Base-by-base conservation (phyloP, 2,113 vertebrate species). In the Lycocorax pyrrhopterus region DNA sequence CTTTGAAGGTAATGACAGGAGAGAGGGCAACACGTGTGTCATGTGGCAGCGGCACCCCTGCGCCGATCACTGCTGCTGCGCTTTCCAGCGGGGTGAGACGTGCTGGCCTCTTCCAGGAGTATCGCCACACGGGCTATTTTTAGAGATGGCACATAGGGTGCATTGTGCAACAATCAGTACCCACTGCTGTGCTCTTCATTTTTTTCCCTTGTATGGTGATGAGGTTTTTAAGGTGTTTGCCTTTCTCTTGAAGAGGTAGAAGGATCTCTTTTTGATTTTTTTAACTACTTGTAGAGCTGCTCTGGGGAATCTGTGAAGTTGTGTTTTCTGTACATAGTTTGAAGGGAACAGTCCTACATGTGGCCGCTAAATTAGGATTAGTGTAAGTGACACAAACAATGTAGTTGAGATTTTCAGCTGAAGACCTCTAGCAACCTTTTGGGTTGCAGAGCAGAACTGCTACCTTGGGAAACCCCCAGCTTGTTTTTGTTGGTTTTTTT, bases 131-230 rank as follows among this genome's bases (percentile, higher is more conserved):
- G 0, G 26, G 60, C 73, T 96, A 90, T 94, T 96, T 97, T 93
- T 96, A 94, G 96, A 72, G 64, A 43, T 93, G 73, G 83, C 60
- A 92, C 62, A 68, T 2, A 30, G 62, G 73, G 58, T 12, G 4
- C 14, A 1, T 93, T 92, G 90, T 93, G 80, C 79, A 90, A 86
- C 85, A 44, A 41, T 58, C 83, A 46, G 44, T 64, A 84, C 89
- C 49, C 37, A 39, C 79, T 35, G 66, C 90, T 4, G 47, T 52
- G 82, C 41, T 94, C 85, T 84, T 94, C 80, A 53, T 96, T 90
- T 95, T 94, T 94, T 96, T 83, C 66, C 90, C 95, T 93, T 96
- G 89, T 95, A 96, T 96, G 92, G 95, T 78, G 69, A 64, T 92
- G 81, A 86, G 53, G 55, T 77, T 93, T 91, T 78, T 78, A 80